Base-by-base conservation (phyloP, 2,113 vertebrate species). In the Corythornis vintsioides region DNA sequence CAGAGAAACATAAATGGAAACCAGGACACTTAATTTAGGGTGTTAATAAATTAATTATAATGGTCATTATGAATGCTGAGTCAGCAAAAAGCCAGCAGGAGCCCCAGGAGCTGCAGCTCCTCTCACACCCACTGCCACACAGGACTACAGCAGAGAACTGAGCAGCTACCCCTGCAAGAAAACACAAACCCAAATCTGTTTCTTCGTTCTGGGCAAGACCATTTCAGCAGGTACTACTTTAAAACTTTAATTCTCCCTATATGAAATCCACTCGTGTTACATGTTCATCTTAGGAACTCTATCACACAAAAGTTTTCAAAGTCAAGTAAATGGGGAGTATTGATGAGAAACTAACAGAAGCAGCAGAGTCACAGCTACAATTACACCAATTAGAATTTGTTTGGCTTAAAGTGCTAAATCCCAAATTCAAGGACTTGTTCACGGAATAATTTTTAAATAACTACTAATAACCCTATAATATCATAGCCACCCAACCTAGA, bases 61-160 rank as follows among this genome's bases (percentile, higher is more conserved):
- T 0, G 0, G 26, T n/a, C 29, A 9, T 4, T 29, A 52, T 1
- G 7, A 67, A 38, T 0, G 2, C 43, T 19, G 28, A 90, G 69
- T 56, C 43, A 75, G 80, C 65, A 90, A 65, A 76, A 86, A 52
- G 20, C 31, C 88, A 79, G 19, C 17, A 40, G 29, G 7, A 7
- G 14, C 4, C 5, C 21, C 21, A 38, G 26, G 8, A 64, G 50
- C 59, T 52, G 42, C 42, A 76, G 59, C 15, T 9, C 4, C 2
- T 1, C 19, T 52, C 57, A 38, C 14, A 19, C 64, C 35, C 35
- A 8, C 15, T 3, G 33, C 48, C 15, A 4, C 10, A 24, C 24
- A 84, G 20, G 67, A 8, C 50, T 33, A 53, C 29, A 12, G 18
- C 11, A 42, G 48, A 74, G 29, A 81, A n/a, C 0, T 24, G 19